phyloP scores from a whole-genome alignment of 2,888 invertebrate species.

The Nesidiocoris tenuis region DNA sequence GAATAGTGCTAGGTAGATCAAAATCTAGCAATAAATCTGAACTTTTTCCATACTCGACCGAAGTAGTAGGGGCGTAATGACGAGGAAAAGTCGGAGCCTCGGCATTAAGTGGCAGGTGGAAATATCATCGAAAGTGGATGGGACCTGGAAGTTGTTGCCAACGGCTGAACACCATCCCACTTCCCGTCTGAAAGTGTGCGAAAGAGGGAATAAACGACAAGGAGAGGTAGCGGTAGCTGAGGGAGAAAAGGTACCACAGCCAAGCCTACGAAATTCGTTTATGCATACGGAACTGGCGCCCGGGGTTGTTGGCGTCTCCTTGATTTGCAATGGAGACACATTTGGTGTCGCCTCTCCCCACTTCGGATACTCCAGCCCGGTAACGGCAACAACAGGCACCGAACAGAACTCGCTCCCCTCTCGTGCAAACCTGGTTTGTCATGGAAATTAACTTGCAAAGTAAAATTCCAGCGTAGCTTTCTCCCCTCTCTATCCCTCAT shows the following conservation, averaged over 20 bases:
- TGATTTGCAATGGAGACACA: slow-evolving; percentile 42
- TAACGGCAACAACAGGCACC: slow-evolving; percentile 6
- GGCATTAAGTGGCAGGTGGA: background rate
- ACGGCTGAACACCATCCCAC: background rate
- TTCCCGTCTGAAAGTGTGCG: background rate
- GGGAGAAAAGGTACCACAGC: slow-evolving; percentile 21
- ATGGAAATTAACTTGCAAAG: slow-evolving; percentile 37
- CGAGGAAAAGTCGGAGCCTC: background rate
- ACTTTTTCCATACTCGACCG: no score
- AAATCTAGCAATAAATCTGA: background rate
- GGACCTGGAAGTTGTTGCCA: background rate
- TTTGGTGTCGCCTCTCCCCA: slow-evolving; percentile 34
- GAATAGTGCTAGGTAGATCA: background rate
- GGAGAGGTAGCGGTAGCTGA: background rate
- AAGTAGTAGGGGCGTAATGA: background rate
- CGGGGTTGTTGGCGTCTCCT: slow-evolving; percentile 32
- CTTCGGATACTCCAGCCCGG: background rate
- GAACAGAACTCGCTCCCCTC: slow-evolving; percentile 11
- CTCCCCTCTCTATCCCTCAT: background rate
- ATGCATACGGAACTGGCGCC: slow-evolving; percentile 40
- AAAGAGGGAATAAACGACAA: background rate
- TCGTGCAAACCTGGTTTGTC: slow-evolving; percentile 33
- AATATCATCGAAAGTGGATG: background rate
- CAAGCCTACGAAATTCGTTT: slow-evolving; percentile 20
- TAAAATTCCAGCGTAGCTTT: slow-evolving; percentile 13